Percentiles rank a stretch among this genome's conserved stretches.
phyloP scores from a whole-genome alignment of 2,113 vertebrate species.

The Setophaga coronata region DNA sequence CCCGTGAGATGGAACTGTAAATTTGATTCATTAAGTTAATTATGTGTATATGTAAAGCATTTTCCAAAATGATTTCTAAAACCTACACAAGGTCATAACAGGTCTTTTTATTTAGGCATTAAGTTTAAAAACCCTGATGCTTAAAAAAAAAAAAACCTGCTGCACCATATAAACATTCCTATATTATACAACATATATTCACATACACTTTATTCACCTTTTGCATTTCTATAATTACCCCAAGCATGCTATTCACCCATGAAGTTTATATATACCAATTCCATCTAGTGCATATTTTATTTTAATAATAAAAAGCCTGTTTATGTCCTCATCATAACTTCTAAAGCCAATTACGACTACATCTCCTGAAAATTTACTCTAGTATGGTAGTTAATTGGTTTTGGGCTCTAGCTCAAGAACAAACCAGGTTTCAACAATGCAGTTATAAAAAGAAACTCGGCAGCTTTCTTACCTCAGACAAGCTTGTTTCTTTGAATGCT shows the following conservation, averaged over 20 bases:
- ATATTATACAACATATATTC: background rate
- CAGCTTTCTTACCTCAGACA: background rate
- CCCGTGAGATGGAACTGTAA: background rate
- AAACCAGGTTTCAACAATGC: background rate
- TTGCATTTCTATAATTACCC: background rate
- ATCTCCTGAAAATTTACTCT: background rate
- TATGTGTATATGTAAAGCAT: constrained; percentile 11
- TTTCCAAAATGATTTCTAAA: constrained; percentile 9
- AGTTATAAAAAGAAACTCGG: background rate
- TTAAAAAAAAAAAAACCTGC: background rate
- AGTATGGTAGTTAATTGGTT: background rate
- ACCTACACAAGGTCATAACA: constrained; percentile 29
- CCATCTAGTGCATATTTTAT: background rate
- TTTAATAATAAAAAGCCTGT: background rate
- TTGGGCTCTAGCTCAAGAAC: background rate
- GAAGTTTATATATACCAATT: background rate
- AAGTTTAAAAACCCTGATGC: background rate
- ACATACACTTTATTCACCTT: background rate
- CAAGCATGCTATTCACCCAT: background rate
- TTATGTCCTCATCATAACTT: background rate
- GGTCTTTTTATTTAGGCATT: background rate
- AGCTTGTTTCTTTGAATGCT: background rate
- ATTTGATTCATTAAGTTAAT: constrained; percentile 56
- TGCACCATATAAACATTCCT: background rate
- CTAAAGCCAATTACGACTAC: background rate